Base-by-base conservation (phyloP, 2,888 invertebrate species). In the Archips xylosteana region DNA sequence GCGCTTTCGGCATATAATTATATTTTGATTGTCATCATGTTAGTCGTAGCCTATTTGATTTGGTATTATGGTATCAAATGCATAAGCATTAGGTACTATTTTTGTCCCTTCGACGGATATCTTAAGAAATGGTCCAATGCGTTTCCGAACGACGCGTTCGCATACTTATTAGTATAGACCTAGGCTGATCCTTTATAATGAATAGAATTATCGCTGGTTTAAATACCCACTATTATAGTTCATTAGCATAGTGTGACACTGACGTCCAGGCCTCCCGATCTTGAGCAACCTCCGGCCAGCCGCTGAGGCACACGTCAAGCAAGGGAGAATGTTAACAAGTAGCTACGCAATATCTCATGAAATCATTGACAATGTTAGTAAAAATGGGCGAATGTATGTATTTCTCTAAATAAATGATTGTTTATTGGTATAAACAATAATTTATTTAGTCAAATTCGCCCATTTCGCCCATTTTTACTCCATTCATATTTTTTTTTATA, bases 161-260 rank as follows among this genome's bases (percentile, higher is more conserved):
- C 51, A 54, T n/a, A 15, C 15, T 23, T 23, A 2, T 32, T 12
- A 57, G 32, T 9, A 32, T 32, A 57, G 12, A 57, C 32, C 23
- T 39, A 39, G 39, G 6, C 39, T 12, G 32, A 32, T 10, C 32
- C 12, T 57, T 3, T 12, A 9, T 57, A 57, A 57, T 57, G 3
- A 23, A 15, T 0, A 57, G 57, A 10, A 57, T 57, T 57, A 57
- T 57, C 57, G 12, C 32, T 32, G 32, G 8, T 57, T 57, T 57
- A 57, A 57, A 57, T 32, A 10, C 32, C 32, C 3, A 32, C 57
- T 57, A 57, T 57, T 54, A 54, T 23, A 23, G 23, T 54, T 54
- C 54, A 54, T 54, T 57, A 57, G 57, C 57, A 54, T 32, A 57
- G 32, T 57, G 57, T 32, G 32, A 13, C 57, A 57, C 57, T 10